Evolutionary conservation across 92 coral and sea anemone species (phyloP).

Genomic region (Epizoanthus ramosus): DNA sequence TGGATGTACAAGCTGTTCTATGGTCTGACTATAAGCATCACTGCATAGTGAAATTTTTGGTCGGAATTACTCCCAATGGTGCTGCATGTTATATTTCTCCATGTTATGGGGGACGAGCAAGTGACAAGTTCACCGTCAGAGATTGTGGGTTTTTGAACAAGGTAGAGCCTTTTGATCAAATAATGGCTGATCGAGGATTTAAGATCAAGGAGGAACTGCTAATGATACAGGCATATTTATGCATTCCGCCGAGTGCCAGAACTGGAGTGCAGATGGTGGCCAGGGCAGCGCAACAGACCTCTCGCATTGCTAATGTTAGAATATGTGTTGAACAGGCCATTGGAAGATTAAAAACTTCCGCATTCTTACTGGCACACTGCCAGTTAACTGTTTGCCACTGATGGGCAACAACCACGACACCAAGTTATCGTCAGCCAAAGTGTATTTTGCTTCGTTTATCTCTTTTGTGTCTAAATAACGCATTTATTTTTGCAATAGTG

Average conservation of each 20-base stretch:
- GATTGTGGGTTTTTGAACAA: slow-evolving; percentile 50
- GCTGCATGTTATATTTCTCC: slow-evolving; percentile 45
- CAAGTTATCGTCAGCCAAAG: too few relatives aligned
- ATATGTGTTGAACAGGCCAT: slow-evolving; percentile 62
- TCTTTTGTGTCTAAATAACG: too few relatives aligned
- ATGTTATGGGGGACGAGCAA: slow-evolving; percentile 59
- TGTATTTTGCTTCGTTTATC: too few relatives aligned
- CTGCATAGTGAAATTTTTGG: slow-evolving; percentile 40
- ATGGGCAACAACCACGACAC: too few relatives aligned
- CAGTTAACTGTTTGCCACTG: too few relatives aligned
- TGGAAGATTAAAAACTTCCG: too few relatives aligned
- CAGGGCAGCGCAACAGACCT: slow-evolving; percentile 38
- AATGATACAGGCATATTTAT: slow-evolving; percentile 7
- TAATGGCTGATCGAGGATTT: slow-evolving; percentile 63
- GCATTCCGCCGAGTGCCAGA: slow-evolving; percentile 53
- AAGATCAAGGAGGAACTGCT: slow-evolving; percentile 39
- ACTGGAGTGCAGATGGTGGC: slow-evolving; percentile 45
- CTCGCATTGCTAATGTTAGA: slow-evolving; percentile 43
- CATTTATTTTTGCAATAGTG: too few relatives aligned
- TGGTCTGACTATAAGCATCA: slow-evolving; percentile 67
- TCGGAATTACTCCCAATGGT: slow-evolving; percentile 54
- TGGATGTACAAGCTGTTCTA: slow-evolving; percentile 57
- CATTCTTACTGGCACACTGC: too few relatives aligned
- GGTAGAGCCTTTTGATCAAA: slow-evolving; percentile 55
- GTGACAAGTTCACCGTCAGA: slow-evolving; percentile 45